These are phyloP conservation scores for Mungos mungo DNA, from an alignment of 2,113 vertebrate genomes.

Conservation along the genomic window DNA sequence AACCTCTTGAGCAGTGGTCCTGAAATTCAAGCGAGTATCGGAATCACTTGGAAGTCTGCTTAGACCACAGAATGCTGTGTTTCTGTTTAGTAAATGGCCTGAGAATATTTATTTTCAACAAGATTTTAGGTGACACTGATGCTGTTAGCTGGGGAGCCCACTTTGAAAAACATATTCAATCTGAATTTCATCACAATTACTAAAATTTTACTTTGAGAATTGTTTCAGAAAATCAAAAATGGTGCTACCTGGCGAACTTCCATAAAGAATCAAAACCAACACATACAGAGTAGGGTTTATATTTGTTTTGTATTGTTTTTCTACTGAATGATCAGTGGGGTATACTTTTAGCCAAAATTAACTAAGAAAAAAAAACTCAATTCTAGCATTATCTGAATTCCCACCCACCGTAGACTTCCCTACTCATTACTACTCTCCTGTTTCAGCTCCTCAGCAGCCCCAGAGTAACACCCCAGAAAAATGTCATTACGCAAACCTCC, in stretches of 20 bases:
- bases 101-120: background rate
- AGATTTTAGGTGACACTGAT: background rate
- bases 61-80: background rate
- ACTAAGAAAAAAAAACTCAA: background rate
- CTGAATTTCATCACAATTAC: background rate
- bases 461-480: background rate
- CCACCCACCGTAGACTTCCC: background rate
- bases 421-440: background rate
- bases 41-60: background rate
- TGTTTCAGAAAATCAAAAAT: slow-evolving; percentile 16
- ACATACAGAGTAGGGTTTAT: background rate
- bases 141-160: background rate
- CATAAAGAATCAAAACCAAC: background rate
- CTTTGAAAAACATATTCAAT: background rate
- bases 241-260: background rate
- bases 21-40: background rate
- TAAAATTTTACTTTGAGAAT: background rate
- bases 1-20: background rate
- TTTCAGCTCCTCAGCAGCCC: background rate
- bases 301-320: background rate
- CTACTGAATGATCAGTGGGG: background rate
- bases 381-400: background rate
- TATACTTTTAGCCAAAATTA: background rate
- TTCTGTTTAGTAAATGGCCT: background rate
- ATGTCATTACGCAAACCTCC: background rate